Conservation (phyloP, 2,113 vertebrate genomes). For the Mionectes macconnelli region DNA sequence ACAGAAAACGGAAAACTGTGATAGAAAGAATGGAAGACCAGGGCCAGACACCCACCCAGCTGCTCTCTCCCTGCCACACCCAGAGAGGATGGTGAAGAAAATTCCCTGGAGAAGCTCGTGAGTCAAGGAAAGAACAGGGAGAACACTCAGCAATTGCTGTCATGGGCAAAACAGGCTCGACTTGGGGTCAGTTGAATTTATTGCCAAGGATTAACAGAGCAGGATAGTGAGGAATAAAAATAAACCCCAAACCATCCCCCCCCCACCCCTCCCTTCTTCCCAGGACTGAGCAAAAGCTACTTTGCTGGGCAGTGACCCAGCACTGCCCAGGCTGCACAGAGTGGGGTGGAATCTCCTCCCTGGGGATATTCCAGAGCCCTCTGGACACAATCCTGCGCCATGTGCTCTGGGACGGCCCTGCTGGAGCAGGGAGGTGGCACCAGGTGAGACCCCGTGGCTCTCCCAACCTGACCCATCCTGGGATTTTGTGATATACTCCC, state of each 20-base stretch:
- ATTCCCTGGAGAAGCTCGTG: not conserved
- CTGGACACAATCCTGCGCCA: fast-evolving
- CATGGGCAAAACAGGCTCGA: not conserved
- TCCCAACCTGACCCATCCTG: not conserved
- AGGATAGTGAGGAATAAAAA: not conserved
- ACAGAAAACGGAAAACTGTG: not conserved
- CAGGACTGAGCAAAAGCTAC: not conserved
- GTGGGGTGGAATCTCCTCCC: fast-evolving
- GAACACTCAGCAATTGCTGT: not conserved
- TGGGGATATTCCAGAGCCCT: not conserved
- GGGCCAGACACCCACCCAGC: not conserved
- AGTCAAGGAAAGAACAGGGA: not conserved
- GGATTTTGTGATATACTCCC: not conserved
- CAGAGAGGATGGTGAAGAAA: not conserved
- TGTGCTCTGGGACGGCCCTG: not conserved
- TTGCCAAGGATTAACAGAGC: not conserved
- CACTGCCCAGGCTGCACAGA: not conserved
- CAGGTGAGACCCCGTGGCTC: not conserved
- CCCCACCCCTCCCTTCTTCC: not conserved
- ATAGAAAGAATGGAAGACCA: not conserved
- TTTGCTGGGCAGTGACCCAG: not conserved
- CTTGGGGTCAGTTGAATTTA: not conserved
- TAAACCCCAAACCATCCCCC: not conserved
- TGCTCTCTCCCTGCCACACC: not conserved
- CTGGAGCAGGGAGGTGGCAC: not conserved